These are phyloP conservation scores for Meriones psammophilus DNA, from an alignment of 2,797 vertebrate genomes.

Conservation along the genomic window DNA sequence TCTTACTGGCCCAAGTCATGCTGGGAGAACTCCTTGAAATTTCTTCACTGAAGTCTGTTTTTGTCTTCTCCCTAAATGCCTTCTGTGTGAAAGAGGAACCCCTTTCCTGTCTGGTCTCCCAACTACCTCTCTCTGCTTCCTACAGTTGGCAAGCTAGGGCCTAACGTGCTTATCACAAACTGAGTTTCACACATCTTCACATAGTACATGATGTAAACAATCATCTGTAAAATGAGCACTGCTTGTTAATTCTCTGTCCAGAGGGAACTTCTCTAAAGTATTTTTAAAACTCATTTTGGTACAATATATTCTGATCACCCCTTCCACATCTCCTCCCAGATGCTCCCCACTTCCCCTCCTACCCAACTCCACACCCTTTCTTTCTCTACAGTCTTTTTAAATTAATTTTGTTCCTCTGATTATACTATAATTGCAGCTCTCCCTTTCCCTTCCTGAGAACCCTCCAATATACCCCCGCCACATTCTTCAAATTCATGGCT, in stretches of 20 bases:
- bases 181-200: background rate
- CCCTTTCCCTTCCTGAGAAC: background rate
- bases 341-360: background rate
- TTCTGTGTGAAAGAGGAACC: background rate
- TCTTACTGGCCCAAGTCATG: constrained; percentile 40
- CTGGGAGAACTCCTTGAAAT: constrained; percentile 23
- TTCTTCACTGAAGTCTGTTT: background rate
- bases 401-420: background rate
- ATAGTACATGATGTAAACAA: background rate
- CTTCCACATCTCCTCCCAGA: background rate
- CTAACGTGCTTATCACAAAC: background rate
- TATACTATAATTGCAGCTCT: background rate
- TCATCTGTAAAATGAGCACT: background rate
- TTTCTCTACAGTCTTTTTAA: background rate
- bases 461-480: background rate
- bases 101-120: background rate
- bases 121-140: background rate
- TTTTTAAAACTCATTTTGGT: background rate
- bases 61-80: constrained; percentile 15
- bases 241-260: background rate
- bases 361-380: background rate
- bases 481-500: background rate
- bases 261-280: background rate
- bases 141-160: background rate
- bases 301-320: background rate